A percentile compares a stretch with the other conserved stretches of the same genome.
phyloP scores from a whole-genome alignment of 64 coral and sea anemone genomes.

The Montipora efflorescens region DNA sequence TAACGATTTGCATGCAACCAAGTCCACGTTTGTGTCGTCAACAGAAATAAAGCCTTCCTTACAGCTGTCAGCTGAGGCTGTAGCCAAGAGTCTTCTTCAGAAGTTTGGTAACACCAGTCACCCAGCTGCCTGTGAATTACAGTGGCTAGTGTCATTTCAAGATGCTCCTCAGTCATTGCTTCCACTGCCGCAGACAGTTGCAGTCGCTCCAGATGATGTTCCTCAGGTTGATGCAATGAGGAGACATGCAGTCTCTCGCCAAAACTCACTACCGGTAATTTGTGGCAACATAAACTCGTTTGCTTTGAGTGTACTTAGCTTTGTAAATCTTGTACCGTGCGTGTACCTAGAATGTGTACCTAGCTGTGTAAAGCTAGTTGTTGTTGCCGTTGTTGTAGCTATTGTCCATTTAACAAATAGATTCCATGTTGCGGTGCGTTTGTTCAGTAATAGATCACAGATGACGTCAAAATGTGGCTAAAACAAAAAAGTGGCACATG shows the following conservation, averaged over 20 bases:
- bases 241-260: constrained; percentile 1
- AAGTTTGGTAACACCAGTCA: constrained; percentile 91
- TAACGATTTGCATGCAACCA: constrained; percentile 1
- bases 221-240: constrained; percentile 14
- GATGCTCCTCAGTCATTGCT: constrained; percentile 94
- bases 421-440: too few species aligned
- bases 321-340: too few species aligned
- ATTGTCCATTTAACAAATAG: too few species aligned
- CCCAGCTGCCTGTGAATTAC: constrained; percentile 83
- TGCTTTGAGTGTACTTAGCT: background rate
- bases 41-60: constrained; percentile 57
- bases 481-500: too few species aligned
- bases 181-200: constrained; percentile 80
- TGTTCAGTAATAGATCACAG: too few species aligned
- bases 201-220: constrained; percentile 93
- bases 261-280: constrained; percentile 46
- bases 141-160: constrained; percentile 93
- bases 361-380: background rate
- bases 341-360: too few species aligned
- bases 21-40: constrained; percentile 6
- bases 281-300: background rate
- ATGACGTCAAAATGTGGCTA: too few species aligned
- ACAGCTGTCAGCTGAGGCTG: constrained; percentile 89
- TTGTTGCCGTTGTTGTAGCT: background rate
- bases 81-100: constrained; percentile 87